Percentiles rank a stretch among this genome's conserved stretches.
phyloP scores from a whole-genome alignment of 2,797 vertebrate genomes.

The Carduelis carduelis region DNA sequence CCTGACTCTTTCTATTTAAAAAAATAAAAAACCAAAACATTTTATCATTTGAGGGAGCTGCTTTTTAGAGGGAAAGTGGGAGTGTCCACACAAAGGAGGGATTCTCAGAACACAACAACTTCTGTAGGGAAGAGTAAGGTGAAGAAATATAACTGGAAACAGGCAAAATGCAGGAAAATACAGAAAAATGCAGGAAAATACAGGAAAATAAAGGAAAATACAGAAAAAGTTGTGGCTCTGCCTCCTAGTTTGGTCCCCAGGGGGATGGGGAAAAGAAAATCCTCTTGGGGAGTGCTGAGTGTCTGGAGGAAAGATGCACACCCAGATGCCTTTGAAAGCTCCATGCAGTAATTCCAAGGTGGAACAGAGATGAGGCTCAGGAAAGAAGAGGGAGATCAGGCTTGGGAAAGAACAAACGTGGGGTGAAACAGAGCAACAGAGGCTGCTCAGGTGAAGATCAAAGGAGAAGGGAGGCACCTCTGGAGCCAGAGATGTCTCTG shows the following conservation, averaged over 20 bases:
- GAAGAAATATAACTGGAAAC: background rate
- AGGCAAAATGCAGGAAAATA: background rate
- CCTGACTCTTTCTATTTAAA: background rate
- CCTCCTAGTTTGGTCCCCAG: background rate
- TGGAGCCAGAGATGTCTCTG: background rate
- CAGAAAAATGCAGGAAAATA: background rate
- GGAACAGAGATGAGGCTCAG: background rate
- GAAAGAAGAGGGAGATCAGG: background rate
- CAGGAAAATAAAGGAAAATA: background rate
- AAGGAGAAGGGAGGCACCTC: background rate
- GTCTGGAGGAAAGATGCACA: rapidly evolving
- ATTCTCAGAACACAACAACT: background rate
- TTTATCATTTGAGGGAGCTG: background rate
- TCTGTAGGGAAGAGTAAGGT: background rate
- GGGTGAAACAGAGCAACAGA: background rate
- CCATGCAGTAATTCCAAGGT: background rate
- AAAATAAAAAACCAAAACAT: background rate
- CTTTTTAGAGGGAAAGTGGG: background rate
- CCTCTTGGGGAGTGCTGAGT: background rate
- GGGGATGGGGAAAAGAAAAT: background rate
- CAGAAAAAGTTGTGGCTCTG: background rate
- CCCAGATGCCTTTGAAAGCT: background rate
- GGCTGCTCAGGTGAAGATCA: background rate
- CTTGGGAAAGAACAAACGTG: background rate
- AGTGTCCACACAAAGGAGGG: background rate